Base-by-base conservation (phyloP, 1,140 invertebrate species). In the Drosophila tsacasi region DNA sequence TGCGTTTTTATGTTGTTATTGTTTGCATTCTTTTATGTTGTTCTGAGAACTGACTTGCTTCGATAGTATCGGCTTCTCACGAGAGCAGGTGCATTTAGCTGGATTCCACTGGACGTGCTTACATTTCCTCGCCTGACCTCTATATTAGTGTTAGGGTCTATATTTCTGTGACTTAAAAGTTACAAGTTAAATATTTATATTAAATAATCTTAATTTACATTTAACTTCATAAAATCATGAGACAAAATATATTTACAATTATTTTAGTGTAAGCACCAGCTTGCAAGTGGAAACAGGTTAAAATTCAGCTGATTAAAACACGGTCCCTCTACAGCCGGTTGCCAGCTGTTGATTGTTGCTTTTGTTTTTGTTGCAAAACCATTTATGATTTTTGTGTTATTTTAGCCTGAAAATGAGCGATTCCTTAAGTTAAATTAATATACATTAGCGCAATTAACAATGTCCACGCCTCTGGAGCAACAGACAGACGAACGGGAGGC, bases 401-500 rank as follows among this genome's bases (percentile, higher is more conserved):
- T 67, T 76, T 32, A 15, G 39, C 25, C 30, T 13, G 23, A 61
- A 60, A 62, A 66, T 72, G 67, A 61, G 35, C 12, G 4, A 15
- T 32, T 61, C 19, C 10, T 32, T 40, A 15, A n/a, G 15, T 5
- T 30, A 46, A 63, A 74, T 57, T 49, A 10, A 52, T 35, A 40
- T 1, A 40, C 10, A 40, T 17, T 46, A 46, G 13, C n/a, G 60
- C n/a, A 17, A 54, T 19, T 50, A 40, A 93, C 60, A 91, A 95
- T 95, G 95, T 94, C 93, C 47, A 94, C 95, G 83, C 89, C 86
- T 27, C 64, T 93, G 35, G 96, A 97, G 91, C 93, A 95, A 57
- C 97, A 98, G 93, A 94, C 96, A 72, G 98, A 99, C 87, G 98
- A 99, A 94, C 94, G 96, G 59, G 98, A 99, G 95, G 98, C 98